Percentiles rank a stretch among this genome's conserved stretches.
Conservation (phyloP, 2,797 vertebrate genomes). For the Adelosebastes latens region DNA sequence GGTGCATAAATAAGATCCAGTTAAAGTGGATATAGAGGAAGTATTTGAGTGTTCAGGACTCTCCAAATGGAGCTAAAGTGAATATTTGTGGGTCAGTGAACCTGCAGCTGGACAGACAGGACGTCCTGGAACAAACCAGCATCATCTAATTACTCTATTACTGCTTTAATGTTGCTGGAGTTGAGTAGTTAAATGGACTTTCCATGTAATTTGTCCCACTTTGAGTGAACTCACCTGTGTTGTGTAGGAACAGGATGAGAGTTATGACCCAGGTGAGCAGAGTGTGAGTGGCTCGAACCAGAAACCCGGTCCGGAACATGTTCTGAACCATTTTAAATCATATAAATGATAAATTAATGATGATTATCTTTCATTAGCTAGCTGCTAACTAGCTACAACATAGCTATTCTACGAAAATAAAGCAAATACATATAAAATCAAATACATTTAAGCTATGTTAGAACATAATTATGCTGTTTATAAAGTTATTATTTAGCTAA, state of each 20-base stretch:
- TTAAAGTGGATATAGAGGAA: neutral
- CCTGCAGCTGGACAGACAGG: neutral
- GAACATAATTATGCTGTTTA: accelerated
- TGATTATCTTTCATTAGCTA: neutral
- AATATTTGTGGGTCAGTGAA: neutral
- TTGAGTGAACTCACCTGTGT: constrained; percentile 86
- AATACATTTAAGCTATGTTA: neutral
- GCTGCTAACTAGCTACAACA: constrained; percentile 28
- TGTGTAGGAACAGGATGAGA: constrained; percentile 87
- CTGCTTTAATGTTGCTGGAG: neutral
- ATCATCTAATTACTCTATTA: neutral
- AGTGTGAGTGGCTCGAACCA: constrained; percentile 85
- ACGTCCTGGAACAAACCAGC: neutral
- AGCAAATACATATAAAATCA: accelerated
- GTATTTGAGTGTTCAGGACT: neutral
- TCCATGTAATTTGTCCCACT: neutral
- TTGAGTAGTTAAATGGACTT: too few species aligned
- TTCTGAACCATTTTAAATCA: constrained; percentile 49
- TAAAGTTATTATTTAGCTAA: accelerated
- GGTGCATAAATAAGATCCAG: neutral
- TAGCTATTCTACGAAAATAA: neutral
- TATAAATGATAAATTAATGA: too few species aligned
- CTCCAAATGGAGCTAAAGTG: neutral
- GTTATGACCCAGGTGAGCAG: constrained; percentile 85
- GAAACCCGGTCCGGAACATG: constrained; percentile 81